A percentile compares a stretch with the other conserved stretches of the same genome.
These are phyloP conservation scores for Stichodactyla mertensii DNA, from an alignment of 64 coral and sea anemone genomes.

Conservation along the genomic window DNA sequence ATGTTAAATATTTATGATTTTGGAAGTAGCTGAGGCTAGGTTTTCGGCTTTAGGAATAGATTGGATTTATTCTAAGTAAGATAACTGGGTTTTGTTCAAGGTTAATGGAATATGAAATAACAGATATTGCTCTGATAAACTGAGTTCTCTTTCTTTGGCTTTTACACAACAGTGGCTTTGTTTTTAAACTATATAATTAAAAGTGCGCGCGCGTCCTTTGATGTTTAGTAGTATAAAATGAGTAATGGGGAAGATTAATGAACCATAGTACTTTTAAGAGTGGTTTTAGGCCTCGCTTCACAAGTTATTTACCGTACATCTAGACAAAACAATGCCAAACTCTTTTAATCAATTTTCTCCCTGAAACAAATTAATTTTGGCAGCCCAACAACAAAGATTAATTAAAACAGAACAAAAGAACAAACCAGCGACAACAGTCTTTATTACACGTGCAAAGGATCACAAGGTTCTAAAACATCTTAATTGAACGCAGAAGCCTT, in stretches of 20 bases:
- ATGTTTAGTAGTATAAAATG: background rate
- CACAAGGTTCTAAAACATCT: background rate
- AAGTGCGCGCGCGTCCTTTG: background rate
- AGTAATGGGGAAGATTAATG: background rate
- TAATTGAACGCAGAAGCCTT: background rate
- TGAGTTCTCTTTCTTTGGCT: no score
- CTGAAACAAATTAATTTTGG: background rate
- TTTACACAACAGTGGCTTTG: background rate
- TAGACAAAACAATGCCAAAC: conserved; percentile 3
- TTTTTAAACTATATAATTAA: background rate
- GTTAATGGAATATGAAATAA: background rate
- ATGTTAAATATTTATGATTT: background rate
- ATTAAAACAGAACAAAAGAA: background rate
- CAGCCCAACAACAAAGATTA: background rate
- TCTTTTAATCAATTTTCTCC: background rate
- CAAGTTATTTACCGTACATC: background rate
- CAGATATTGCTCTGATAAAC: no score
- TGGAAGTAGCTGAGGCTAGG: background rate
- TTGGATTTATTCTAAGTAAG: background rate
- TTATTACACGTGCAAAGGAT: background rate
- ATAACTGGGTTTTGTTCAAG: background rate
- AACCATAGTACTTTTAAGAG: background rate
- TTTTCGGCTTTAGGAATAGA: background rate
- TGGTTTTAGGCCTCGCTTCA: background rate
- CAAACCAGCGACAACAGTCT: background rate